phyloP scores from a whole-genome alignment of 1,140 invertebrate genomes.

The Pseudobourletiella spinata region DNA sequence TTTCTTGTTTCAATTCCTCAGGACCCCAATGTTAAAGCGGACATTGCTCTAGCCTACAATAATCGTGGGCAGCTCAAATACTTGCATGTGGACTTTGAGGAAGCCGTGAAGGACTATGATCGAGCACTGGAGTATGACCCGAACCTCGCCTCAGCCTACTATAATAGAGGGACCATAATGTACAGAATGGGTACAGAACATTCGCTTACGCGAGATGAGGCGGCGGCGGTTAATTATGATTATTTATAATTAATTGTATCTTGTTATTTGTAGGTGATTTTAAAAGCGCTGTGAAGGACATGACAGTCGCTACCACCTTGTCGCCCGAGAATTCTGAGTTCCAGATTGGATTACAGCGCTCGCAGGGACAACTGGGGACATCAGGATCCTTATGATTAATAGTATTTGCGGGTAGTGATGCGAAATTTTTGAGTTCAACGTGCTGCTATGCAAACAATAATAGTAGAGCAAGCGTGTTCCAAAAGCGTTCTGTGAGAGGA shows the following conservation, averaged over 20 bases:
- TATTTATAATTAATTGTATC: neutral
- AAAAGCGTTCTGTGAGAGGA: too few relatives aligned
- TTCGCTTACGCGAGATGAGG: too few relatives aligned
- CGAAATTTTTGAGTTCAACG: too few relatives aligned
- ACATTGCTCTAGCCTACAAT: too few relatives aligned
- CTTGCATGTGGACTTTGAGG: conserved; percentile 41
- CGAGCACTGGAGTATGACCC: conserved; percentile 37
- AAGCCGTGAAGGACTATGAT: conserved; percentile 41
- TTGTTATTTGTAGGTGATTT: conserved; percentile 18
- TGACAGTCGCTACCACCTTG: conserved; percentile 15
- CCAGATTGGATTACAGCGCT: conserved; percentile 12
- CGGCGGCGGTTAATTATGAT: too few relatives aligned
- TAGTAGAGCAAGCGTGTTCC: too few relatives aligned
- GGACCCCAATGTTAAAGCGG: too few relatives aligned
- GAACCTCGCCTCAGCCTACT: conserved; percentile 38
- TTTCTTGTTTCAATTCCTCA: too few relatives aligned
- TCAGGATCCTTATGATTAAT: too few relatives aligned
- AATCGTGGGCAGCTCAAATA: conserved; percentile 41
- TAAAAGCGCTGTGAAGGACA: conserved; percentile 24
- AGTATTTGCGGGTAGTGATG: too few relatives aligned
- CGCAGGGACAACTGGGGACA: neutral
- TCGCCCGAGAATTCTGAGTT: conserved; percentile 19
- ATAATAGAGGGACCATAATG: conserved; percentile 42
- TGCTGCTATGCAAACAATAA: too few relatives aligned
- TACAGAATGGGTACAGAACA: conserved; percentile 40